phyloP scores from a whole-genome alignment of 2,797 vertebrate species.

The Austrolebias charrua region DNA sequence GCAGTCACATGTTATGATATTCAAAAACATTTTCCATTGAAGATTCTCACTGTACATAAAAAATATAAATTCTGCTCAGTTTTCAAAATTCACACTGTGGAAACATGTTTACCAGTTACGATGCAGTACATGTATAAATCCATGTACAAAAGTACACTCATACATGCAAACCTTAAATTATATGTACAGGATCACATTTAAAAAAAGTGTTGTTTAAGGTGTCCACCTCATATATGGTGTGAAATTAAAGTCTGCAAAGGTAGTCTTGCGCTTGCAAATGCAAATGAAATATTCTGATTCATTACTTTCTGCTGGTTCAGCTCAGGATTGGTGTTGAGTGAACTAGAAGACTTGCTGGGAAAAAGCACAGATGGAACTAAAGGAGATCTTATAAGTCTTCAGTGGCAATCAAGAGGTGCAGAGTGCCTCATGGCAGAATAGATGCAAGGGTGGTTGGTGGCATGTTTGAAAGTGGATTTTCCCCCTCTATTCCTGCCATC shows the following conservation, averaged over 20 bases:
- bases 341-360: slow-evolving; percentile 40
- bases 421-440: slow-evolving; percentile 43
- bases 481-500: slow-evolving; percentile 60
- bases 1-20: too few relatives aligned
- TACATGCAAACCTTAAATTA: neutral
- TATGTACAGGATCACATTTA: slow-evolving; percentile 11
- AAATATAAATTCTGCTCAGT: too few relatives aligned
- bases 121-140: neutral
- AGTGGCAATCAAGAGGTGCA: slow-evolving; percentile 64
- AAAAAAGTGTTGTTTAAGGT: slow-evolving; percentile 40
- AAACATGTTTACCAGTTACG: neutral
- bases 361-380: slow-evolving; percentile 57
- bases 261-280: slow-evolving; percentile 53
- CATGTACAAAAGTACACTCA: neutral
- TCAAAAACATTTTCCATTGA: neutral
- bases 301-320: slow-evolving; percentile 37
- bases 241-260: slow-evolving; percentile 48
- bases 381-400: slow-evolving; percentile 60
- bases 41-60: neutral
- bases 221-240: slow-evolving; percentile 36
- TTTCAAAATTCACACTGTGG: neutral
- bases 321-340: slow-evolving; percentile 44
- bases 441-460: slow-evolving; percentile 49
- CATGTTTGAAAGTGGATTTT: slow-evolving; percentile 49
- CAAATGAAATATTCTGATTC: slow-evolving; percentile 47